phyloP scores from a whole-genome alignment of 2,113 vertebrate genomes.

The Cardinalis cardinalis region DNA sequence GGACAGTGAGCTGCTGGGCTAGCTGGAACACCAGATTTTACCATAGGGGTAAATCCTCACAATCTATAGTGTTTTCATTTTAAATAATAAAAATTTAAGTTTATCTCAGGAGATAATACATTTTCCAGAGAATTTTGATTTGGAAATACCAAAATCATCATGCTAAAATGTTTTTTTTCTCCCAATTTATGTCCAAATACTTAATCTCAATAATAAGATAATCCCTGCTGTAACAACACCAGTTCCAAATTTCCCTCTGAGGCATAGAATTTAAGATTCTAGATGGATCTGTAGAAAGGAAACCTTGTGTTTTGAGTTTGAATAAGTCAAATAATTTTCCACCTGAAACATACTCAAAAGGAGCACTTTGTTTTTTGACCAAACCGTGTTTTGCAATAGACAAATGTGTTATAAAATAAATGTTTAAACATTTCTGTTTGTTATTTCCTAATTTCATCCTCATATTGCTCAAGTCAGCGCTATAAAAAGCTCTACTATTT shows the following conservation, averaged over 20 bases:
- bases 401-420: neutral
- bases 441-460: neutral
- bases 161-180: neutral
- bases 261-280: neutral
- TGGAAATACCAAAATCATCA: neutral
- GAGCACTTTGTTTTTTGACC: neutral
- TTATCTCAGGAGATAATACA: neutral
- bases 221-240: neutral
- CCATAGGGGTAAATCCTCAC: neutral
- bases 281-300: neutral
- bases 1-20: neutral
- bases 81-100: neutral
- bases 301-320: neutral
- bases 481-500: neutral
- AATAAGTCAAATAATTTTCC: neutral
- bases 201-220: neutral
- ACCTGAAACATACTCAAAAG: neutral
- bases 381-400: slow-evolving; percentile 7
- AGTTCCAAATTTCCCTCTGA: neutral
- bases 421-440: neutral
- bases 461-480: neutral
- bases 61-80: neutral
- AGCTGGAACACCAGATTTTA: neutral
- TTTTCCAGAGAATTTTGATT: neutral
- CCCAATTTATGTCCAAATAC: neutral